Evolutionary conservation across 2,113 vertebrate species (phyloP), one percentile per base, ranked within the genome.

Genomic region (Tylochromis polylepis): DNA sequence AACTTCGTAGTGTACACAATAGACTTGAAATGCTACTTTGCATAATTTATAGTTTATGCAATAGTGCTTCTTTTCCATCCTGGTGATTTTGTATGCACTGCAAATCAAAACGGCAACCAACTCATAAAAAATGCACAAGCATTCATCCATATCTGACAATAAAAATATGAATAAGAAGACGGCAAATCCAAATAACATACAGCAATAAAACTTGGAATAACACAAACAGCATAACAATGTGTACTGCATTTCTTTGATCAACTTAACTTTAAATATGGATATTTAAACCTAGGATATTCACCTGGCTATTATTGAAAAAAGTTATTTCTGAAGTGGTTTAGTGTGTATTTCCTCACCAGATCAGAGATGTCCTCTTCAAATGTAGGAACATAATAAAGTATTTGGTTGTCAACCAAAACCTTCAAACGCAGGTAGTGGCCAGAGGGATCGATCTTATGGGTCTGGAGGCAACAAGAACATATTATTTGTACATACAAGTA

Each of bases 351-450:
- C 31, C 95, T 97, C 97, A 99, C 99, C 98, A 99, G 93, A 84
- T 99, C 99, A 7, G 97, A 98, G 91, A 99, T 95, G 93, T 99
- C 98, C 92, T 99, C 98, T 59, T 99, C 98, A 0, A 96, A 95
- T 92, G 96, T 97, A 5, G 99, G 99, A 10, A 98, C 67, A 1
- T 97, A 99, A 70, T 96, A 91, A 16, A 97, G 97, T 55, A 96
- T 95, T 86, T 97, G 96, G 94, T 96, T 96, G 57, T 97, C 96
- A 1, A 96, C 85, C 18, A 97, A 95, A 89, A 99, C 97, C 85
- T 98, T 99, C 43, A 99, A 94, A 46, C 96, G 96, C 84, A 99
- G 93, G 92, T 98, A 99, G 92, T 99, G 97, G 75, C 95, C 90
- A 0, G 95, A 95, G 8, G 85, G 94, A 83, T 98, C 98, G 90